A percentile compares a stretch with the other conserved stretches of the same genome.
Conservation (phyloP, 2,888 invertebrate genomes). For the Autographa gamma region DNA sequence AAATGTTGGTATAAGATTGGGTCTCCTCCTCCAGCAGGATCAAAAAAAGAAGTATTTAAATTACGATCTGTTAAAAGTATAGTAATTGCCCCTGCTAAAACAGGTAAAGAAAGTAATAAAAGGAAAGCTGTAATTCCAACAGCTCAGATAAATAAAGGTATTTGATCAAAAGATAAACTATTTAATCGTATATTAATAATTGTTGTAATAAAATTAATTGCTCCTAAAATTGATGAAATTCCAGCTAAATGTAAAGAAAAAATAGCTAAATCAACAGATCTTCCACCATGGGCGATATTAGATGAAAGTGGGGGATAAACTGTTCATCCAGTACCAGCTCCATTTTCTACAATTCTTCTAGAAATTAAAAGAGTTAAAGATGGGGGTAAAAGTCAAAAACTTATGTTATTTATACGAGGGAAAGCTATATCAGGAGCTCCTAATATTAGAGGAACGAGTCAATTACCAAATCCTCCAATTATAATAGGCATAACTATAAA, state of each 20-base stretch:
- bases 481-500: conserved; percentile 93
- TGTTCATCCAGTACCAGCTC: conserved; percentile 94
- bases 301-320: conserved; percentile 92
- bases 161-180: conserved; percentile 90
- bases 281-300: conserved; percentile 90
- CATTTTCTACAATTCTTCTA: conserved; percentile 91
- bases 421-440: conserved; percentile 95
- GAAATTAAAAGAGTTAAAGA: conserved; percentile 90
- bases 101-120: conserved; percentile 91
- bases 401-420: conserved; percentile 95
- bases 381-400: conserved; percentile 93
- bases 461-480: conserved; percentile 96
- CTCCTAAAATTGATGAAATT: conserved; percentile 92
- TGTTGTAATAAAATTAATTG: conserved; percentile 94
- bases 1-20: conserved; percentile 94
- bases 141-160: conserved; percentile 93
- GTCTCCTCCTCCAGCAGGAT: conserved; percentile 94
- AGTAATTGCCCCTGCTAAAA: conserved; percentile 94
- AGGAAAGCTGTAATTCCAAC: conserved; percentile 88
- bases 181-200: conserved; percentile 92
- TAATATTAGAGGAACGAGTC: conserved; percentile 93
- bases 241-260: conserved; percentile 94
- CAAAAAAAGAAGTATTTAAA: conserved; percentile 94
- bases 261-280: conserved; percentile 93
- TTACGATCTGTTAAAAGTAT: conserved; percentile 94